Conservation (phyloP, 2,797 vertebrate species). For the Eleutherodactylus coqui region DNA sequence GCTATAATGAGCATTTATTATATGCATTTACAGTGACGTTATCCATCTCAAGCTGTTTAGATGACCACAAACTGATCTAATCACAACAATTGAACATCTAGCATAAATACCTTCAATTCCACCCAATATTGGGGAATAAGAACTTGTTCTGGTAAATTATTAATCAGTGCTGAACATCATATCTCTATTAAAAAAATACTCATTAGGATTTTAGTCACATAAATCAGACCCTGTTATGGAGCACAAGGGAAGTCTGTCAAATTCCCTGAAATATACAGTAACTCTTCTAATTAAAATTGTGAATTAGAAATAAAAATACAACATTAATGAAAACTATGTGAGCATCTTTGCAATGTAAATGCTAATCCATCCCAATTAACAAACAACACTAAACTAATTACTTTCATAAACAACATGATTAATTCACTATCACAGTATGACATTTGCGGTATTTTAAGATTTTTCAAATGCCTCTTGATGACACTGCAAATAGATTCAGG, state of each 20-base stretch:
- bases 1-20: neutral
- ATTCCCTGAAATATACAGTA: slow-evolving; percentile 45
- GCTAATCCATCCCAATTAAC: slow-evolving; percentile 58
- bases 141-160: slow-evolving; percentile 15
- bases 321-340: slow-evolving; percentile 57
- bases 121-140: slow-evolving; percentile 21
- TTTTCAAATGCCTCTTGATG: slow-evolving; percentile 14
- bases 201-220: slow-evolving; percentile 42
- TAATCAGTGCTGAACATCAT: slow-evolving; percentile 30
- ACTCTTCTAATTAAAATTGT: slow-evolving; percentile 58
- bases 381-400: slow-evolving; percentile 39
- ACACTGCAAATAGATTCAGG: slow-evolving; percentile 65
- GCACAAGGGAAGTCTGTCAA: slow-evolving; percentile 52
- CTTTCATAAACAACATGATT: slow-evolving; percentile 64
- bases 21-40: neutral
- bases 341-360: slow-evolving; percentile 61
- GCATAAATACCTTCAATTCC: slow-evolving; percentile 18
- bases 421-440: slow-evolving; percentile 58
- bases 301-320: slow-evolving; percentile 56
- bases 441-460: slow-evolving; percentile 61
- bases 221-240: slow-evolving; percentile 23
- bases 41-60: neutral
- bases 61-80: neutral
- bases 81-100: neutral
- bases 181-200: slow-evolving; percentile 34